phyloP scores from a whole-genome alignment of 2,113 vertebrate species.

The Brienomyrus brachyistius region DNA sequence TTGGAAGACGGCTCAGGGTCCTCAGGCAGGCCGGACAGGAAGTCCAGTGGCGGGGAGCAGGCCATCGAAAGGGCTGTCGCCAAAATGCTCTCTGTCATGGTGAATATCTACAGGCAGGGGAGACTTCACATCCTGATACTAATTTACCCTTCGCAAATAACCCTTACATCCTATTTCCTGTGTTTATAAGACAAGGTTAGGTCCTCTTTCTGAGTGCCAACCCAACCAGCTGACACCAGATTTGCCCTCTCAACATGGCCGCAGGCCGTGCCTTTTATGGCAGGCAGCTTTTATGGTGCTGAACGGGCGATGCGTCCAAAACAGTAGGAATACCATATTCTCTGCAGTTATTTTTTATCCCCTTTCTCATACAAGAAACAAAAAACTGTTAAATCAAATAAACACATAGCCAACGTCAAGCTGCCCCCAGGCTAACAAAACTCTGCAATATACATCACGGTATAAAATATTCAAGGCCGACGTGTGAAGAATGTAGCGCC shows the following conservation, averaged over 20 bases:
- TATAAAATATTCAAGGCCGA: constrained; percentile 48
- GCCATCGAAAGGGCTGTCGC: neutral
- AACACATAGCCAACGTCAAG: constrained; percentile 49
- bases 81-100: neutral
- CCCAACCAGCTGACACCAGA: neutral
- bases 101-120: neutral
- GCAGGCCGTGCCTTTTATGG: neutral
- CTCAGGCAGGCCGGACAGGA: neutral
- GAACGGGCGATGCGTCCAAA: neutral
- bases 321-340: neutral
- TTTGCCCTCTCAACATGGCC: neutral
- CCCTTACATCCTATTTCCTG: neutral
- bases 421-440: constrained; percentile 36
- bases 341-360: constrained; percentile 1
- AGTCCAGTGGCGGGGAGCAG: neutral
- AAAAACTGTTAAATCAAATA: constrained; percentile 57
- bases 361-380: constrained; percentile 23
- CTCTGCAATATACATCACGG: constrained; percentile 21
- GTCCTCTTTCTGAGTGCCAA: neutral
- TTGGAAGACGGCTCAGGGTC: neutral
- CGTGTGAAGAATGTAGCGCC: constrained; percentile 23
- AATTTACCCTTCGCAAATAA: neutral
- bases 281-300: neutral
- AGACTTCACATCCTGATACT: neutral
- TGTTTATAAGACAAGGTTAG: neutral